Conservation (phyloP, 2,888 invertebrate species). For the Serripes groenlandicus region DNA sequence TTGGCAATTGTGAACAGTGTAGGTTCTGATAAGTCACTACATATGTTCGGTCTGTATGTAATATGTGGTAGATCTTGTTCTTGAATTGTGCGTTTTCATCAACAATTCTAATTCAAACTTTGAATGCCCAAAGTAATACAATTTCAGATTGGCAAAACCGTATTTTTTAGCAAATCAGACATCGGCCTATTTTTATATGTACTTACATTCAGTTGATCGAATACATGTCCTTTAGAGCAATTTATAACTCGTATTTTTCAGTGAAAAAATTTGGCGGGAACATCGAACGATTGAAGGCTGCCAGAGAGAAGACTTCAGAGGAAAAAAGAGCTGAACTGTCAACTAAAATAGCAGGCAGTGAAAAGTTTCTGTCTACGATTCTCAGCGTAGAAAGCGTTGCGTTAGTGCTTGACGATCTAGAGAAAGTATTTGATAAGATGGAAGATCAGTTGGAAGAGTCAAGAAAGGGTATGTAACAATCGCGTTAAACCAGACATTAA, state of each 20-base stretch:
- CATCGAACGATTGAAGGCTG: neutral
- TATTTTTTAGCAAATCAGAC: neutral
- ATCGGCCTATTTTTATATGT: neutral
- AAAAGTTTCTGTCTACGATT: neutral
- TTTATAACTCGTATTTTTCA: too few species aligned
- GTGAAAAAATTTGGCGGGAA: constrained; percentile 8
- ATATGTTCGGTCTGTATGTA: too few species aligned
- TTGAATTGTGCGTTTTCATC: too few species aligned
- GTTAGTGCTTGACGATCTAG: constrained; percentile 62
- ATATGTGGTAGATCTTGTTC: too few species aligned
- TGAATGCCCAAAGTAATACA: too few species aligned
- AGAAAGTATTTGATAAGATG: constrained; percentile 70
- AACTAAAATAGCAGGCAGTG: constrained; percentile 15
- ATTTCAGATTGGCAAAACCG: too few species aligned
- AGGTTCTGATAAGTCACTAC: too few species aligned
- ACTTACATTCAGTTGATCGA: neutral
- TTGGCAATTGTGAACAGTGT: too few species aligned
- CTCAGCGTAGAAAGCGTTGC: constrained; percentile 58
- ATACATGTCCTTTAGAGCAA: neutral
- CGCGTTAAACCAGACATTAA: too few species aligned
- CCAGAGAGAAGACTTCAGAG: constrained; percentile 3
- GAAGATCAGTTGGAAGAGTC: constrained; percentile 68
- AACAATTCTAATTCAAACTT: too few species aligned
- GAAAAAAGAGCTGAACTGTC: neutral
- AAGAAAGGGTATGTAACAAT: constrained; percentile 61